Conservation (phyloP, 2,888 invertebrate species). For the Sicus ferrugineus region DNA sequence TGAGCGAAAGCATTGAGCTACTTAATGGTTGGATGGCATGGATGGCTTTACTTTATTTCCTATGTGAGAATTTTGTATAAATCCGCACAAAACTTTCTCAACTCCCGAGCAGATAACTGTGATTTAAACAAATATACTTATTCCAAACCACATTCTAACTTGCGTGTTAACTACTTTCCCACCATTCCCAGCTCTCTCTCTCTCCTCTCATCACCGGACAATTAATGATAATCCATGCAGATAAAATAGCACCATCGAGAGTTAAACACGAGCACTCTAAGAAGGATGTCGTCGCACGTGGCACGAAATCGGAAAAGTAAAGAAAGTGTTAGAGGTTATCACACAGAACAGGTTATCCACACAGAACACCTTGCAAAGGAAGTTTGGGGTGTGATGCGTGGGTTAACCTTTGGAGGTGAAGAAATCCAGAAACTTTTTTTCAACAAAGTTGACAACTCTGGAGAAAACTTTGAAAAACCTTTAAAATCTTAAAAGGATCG, state of each 20-base stretch:
- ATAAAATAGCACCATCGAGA: conserved; percentile 49
- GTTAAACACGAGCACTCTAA: conserved; percentile 41
- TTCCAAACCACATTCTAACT: not conserved
- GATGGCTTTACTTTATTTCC: not conserved
- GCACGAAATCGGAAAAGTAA: not conserved
- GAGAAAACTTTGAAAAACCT: too few relatives aligned
- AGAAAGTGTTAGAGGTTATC: not conserved
- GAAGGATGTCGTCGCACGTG: not conserved
- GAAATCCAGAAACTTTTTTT: too few relatives aligned
- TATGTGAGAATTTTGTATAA: conserved; percentile 1
- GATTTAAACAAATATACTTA: too few relatives aligned
- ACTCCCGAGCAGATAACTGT: not conserved
- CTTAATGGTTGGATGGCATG: too few relatives aligned
- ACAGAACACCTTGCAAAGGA: too few relatives aligned
- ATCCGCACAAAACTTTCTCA: not conserved
- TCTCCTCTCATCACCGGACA: too few relatives aligned
- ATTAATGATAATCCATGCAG: conserved; percentile 52
- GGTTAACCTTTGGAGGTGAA: too few relatives aligned
- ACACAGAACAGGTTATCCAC: too few relatives aligned
- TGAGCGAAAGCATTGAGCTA: too few relatives aligned
- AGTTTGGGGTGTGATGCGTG: too few relatives aligned
- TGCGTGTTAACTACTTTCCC: not conserved
- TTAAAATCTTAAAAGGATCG: too few relatives aligned
- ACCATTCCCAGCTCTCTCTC: not conserved
- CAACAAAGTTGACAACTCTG: too few relatives aligned